Conservation (phyloP, 1,140 invertebrate genomes). For the Vanessa atalanta region DNA sequence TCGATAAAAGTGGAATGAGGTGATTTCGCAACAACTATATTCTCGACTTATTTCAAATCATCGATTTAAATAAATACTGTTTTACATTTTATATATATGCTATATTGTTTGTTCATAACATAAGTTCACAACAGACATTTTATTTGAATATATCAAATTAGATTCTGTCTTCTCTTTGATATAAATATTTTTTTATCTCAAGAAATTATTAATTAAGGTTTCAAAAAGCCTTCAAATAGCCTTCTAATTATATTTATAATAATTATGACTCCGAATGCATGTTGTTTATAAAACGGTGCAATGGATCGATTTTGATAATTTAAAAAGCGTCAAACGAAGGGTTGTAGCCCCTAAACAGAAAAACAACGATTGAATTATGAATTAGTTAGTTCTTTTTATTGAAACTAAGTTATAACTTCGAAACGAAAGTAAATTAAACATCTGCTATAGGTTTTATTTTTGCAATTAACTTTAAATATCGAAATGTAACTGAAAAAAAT, state of each 20-base stretch:
- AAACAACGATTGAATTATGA: slow-evolving; percentile 4
- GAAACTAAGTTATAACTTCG: not conserved
- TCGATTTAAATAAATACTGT: no score
- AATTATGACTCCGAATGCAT: not conserved
- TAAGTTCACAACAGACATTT: no score
- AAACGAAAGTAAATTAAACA: not conserved
- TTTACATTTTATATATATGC: no score
- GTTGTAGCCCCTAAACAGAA: slow-evolving; percentile 53
- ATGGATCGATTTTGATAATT: slow-evolving; percentile 61
- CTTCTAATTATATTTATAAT: not conserved
- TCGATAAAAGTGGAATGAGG: not conserved
- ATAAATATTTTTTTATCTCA: no score
- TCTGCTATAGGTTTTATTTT: not conserved
- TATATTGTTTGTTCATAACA: no score
- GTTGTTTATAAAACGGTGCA: slow-evolving; percentile 33
- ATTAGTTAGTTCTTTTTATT: not conserved
- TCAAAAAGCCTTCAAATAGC: no score
- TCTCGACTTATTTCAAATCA: not conserved
- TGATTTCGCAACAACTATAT: not conserved
- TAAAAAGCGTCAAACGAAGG: slow-evolving; percentile 71
- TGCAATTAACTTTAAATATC: not conserved
- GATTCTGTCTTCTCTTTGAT: no score
- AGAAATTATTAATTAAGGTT: not conserved
- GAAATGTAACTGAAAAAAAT: not conserved
- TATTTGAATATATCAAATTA: no score